Evolutionary conservation across 2,113 vertebrate species (phyloP).

Genomic region (Platysteira castanea): DNA sequence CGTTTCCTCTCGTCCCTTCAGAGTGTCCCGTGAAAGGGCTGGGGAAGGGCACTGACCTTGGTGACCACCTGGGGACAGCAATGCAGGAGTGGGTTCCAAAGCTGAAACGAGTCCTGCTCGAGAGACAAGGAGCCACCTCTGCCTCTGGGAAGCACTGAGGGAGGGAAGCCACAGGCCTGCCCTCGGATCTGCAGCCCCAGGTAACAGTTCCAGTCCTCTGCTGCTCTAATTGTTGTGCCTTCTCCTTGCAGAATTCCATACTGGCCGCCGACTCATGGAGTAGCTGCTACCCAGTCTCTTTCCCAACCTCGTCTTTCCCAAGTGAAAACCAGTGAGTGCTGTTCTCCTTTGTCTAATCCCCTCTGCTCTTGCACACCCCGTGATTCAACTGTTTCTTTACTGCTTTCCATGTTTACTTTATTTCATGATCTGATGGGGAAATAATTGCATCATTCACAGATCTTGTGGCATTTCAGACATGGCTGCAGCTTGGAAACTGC

Average conservation of each 20-base stretch:
- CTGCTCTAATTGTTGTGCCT: neutral
- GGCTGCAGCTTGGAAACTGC: neutral
- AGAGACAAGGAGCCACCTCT: neutral
- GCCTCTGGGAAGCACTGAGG: neutral
- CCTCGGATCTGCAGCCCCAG: neutral
- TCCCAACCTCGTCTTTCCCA: constrained; percentile 57
- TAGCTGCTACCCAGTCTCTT: constrained; percentile 40
- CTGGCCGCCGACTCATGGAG: constrained; percentile 62
- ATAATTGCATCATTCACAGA: constrained; percentile 29
- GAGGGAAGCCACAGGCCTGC: neutral
- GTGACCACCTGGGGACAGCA: neutral
- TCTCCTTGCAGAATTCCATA: constrained; percentile 67
- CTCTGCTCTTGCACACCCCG: neutral
- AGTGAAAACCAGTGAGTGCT: constrained; percentile 76
- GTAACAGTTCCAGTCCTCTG: neutral
- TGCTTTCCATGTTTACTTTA: constrained; percentile 38
- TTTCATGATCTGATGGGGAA: constrained; percentile 31
- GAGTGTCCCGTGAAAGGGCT: neutral
- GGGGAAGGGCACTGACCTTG: neutral
- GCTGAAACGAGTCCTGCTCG: neutral
- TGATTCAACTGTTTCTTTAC: constrained; percentile 35
- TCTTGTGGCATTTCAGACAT: constrained; percentile 14
- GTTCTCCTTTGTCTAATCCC: neutral
- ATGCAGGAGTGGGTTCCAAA: neutral
- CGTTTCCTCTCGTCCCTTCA: neutral